Percentiles rank a stretch among this genome's conserved stretches.
These are phyloP conservation scores for Cryptoprocta ferox DNA, from an alignment of 2,797 vertebrate species.

Conservation along the genomic window DNA sequence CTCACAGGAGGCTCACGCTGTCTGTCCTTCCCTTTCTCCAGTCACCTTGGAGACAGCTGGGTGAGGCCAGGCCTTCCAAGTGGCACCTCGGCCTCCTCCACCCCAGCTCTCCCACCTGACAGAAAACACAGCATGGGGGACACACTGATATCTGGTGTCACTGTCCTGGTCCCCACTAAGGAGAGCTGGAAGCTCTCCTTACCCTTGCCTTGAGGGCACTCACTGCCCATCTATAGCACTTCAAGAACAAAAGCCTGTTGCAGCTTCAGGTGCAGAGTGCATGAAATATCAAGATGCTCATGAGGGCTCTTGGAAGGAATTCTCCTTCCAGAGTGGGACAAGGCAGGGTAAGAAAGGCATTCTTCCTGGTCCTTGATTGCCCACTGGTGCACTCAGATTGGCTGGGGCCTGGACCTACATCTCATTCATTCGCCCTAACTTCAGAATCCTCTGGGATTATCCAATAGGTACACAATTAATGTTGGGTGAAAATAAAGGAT, in stretches of 20 bases:
- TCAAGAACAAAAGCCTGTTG: background rate
- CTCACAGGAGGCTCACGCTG: background rate
- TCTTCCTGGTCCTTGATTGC: background rate
- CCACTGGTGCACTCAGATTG: background rate
- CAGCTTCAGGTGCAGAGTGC: fast-evolving
- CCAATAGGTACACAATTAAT: background rate
- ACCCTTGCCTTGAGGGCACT: background rate
- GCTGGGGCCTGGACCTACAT: background rate
- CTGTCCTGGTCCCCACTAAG: background rate
- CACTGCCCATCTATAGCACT: background rate
- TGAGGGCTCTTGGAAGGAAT: fast-evolving
- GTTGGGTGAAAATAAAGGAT: background rate
- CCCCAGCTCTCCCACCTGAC: background rate
- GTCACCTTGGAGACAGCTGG: background rate
- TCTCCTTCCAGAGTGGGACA: background rate
- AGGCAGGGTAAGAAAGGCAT: background rate
- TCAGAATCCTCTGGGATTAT: background rate
- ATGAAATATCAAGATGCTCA: background rate
- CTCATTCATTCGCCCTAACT: background rate
- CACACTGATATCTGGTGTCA: background rate
- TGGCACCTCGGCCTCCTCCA: fast-evolving
- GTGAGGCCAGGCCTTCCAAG: background rate
- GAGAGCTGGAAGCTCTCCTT: background rate
- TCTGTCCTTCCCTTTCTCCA: background rate
- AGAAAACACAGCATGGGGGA: background rate